Evolutionary conservation across 2,888 invertebrate species (phyloP).

Genomic region (Trichogramma evanescens): DNA sequence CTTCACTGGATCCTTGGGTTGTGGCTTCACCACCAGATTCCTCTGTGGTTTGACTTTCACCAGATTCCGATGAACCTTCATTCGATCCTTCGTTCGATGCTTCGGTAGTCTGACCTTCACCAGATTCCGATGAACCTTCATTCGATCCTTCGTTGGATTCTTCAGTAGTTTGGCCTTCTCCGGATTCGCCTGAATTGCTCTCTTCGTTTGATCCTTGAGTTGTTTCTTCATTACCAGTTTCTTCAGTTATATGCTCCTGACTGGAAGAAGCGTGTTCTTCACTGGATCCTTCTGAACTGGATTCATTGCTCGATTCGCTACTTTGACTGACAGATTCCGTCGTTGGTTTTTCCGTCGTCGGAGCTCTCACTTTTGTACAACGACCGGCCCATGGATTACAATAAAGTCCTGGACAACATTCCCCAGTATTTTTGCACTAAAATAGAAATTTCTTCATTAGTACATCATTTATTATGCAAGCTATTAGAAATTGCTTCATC

Average conservation of each 20-base stretch:
- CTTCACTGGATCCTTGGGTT: not conserved
- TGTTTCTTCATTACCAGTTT: not conserved
- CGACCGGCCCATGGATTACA: conserved; percentile 17
- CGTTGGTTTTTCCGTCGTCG: not conserved
- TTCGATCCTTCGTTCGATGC: not conserved
- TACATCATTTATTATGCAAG: not conserved
- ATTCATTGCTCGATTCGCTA: not conserved
- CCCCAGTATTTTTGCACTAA: not conserved
- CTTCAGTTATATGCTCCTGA: conserved; percentile 1
- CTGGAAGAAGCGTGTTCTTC: not conserved
- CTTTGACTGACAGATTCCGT: not conserved
- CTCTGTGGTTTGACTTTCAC: not conserved
- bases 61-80: not conserved
- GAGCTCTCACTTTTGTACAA: conserved; percentile 13
- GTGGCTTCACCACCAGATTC: not conserved
- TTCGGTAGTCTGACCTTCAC: not conserved
- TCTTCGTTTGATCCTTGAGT: not conserved
- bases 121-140: not conserved
- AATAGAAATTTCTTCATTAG: not conserved
- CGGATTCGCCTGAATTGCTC: not conserved
- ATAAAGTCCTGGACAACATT: conserved; percentile 15
- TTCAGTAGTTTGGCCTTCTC: not conserved
- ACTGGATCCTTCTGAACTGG: not conserved
- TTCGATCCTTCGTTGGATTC: not conserved
- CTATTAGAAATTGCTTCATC: not conserved